A percentile compares a stretch with the other conserved stretches of the same genome.
Evolutionary conservation across 2,888 invertebrate species (phyloP).

Genomic region (Morpho achilles): DNA sequence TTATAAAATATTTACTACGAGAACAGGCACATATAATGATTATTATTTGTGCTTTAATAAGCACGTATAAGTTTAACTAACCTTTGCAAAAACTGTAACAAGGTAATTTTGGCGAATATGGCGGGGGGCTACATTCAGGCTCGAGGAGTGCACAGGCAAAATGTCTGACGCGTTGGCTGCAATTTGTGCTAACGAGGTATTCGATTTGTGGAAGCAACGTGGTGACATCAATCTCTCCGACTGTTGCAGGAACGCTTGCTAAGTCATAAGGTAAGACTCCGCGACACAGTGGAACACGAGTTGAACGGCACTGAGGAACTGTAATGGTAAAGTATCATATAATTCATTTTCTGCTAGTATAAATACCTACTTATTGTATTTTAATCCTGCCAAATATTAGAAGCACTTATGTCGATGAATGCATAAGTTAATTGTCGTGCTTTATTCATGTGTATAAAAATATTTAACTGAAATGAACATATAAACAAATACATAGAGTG

Average conservation of each 20-base stretch:
- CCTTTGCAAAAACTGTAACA: slow-evolving; percentile 83
- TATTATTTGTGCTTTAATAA: too few species aligned
- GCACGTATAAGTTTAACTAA: slow-evolving; percentile 36
- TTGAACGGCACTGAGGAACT: slow-evolving; percentile 75
- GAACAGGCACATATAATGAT: too few species aligned
- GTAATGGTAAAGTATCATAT: slow-evolving; percentile 30
- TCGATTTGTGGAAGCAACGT: slow-evolving; percentile 77
- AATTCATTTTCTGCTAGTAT: background rate
- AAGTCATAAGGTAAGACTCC: slow-evolving; percentile 84
- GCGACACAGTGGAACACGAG: slow-evolving; percentile 75
- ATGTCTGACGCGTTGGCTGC: slow-evolving; percentile 80
- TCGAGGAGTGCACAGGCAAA: slow-evolving; percentile 82
- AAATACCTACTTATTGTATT: too few species aligned
- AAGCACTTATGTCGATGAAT: too few species aligned
- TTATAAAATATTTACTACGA: too few species aligned
- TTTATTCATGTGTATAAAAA: too few species aligned
- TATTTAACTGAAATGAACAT: too few species aligned
- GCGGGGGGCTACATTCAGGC: slow-evolving; percentile 82
- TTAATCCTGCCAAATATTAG: too few species aligned
- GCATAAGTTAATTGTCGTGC: too few species aligned
- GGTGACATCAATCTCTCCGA: slow-evolving; percentile 57
- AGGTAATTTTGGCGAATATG: slow-evolving; percentile 79
- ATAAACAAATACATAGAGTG: background rate
- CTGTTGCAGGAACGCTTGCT: slow-evolving; percentile 69
- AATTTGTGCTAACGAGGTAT: slow-evolving; percentile 80